Base-by-base conservation (phyloP, 1,140 invertebrate species). In the Leptonema lineaticorne region DNA sequence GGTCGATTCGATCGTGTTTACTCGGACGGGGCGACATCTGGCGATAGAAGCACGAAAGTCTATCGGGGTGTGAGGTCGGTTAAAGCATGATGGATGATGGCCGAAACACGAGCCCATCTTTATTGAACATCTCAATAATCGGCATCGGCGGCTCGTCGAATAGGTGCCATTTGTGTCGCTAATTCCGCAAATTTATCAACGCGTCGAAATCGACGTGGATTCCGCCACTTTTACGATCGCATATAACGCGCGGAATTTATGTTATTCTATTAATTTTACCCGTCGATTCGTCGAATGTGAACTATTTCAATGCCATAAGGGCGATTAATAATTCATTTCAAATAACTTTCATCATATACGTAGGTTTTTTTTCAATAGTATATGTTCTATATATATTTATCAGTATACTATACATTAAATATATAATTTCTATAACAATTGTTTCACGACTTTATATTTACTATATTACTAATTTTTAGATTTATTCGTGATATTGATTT, bases 71-170 rank as follows among this genome's bases (percentile, higher is more conserved):
- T 24, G 22, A 26, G 50, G 22, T 53, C 8, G 1, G 22, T 4
- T 53, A 53, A n/a, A 53, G 50, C 50, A 53, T 53, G 50, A 53
- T 53, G 22, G 50, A 53, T 53, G 50, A 53, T 26, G 9, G 50
- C 14, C 22, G 50, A 53, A 53, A 53, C 22, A 53, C 20, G 50
- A 1, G 24, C 9, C 27, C 14, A 22, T 53, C 22, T 53, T 53
- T 24, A 53, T 53, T 24, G 50, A 53, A 1, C 50, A 24, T 2
- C 50, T 53, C 22, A 22, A 53, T 14, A 14, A 53, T 53, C 24
- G 22, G 24, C 22, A 22, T 7, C 37, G 37, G 14, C 8, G 46
- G 16, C 18, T 24, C 1, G 46, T 1, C 9, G 27, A 26, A 26
- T 6, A 22, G 8, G 22, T 5, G 37, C 11, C 9, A 53, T 53